These are phyloP conservation scores for Pectinophora gossypiella DNA, from an alignment of 1,140 invertebrate species.

Conservation along the genomic window DNA sequence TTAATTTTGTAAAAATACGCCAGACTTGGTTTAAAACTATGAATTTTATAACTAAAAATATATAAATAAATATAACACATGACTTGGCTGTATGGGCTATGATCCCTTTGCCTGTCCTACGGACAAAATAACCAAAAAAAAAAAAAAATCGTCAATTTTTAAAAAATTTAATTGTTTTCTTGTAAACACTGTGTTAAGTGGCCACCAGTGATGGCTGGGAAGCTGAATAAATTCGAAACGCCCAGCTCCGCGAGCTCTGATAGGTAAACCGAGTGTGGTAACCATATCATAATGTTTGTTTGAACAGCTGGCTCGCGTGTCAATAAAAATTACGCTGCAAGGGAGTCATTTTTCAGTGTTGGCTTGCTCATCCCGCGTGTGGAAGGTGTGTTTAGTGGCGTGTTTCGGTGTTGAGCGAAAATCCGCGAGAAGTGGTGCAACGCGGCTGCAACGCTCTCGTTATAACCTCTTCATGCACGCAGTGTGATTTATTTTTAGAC, in stretches of 20 bases:
- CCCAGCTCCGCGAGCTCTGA: constrained; percentile 90
- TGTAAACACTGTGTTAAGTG: constrained; percentile 8
- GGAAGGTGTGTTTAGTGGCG: constrained; percentile 29
- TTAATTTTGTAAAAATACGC: too few relatives aligned
- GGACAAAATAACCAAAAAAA: too few relatives aligned
- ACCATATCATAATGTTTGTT: constrained; percentile 56
- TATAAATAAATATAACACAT: too few relatives aligned
- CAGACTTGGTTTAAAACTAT: too few relatives aligned
- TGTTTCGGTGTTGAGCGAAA: constrained; percentile 31
- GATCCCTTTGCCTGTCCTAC: too few relatives aligned
- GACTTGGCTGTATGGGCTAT: too few relatives aligned
- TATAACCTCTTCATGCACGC: constrained; percentile 59
- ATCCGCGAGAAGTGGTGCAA: constrained; percentile 10
- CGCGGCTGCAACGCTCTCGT: constrained; percentile 17
- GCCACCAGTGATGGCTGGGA: constrained; percentile 78
- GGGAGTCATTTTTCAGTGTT: constrained; percentile 40
- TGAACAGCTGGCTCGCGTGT: constrained; percentile 61
- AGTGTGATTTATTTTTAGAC: constrained; percentile 71
- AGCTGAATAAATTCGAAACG: constrained; percentile 82
- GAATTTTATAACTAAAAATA: too few relatives aligned
- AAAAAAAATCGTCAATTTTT: too few relatives aligned
- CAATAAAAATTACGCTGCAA: constrained; percentile 44
- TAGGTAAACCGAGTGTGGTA: constrained; percentile 78
- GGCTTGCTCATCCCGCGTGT: constrained; percentile 32
- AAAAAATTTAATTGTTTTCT: too few relatives aligned